phyloP scores from a whole-genome alignment of 1,140 invertebrate species.

The Olivierus martensii region DNA sequence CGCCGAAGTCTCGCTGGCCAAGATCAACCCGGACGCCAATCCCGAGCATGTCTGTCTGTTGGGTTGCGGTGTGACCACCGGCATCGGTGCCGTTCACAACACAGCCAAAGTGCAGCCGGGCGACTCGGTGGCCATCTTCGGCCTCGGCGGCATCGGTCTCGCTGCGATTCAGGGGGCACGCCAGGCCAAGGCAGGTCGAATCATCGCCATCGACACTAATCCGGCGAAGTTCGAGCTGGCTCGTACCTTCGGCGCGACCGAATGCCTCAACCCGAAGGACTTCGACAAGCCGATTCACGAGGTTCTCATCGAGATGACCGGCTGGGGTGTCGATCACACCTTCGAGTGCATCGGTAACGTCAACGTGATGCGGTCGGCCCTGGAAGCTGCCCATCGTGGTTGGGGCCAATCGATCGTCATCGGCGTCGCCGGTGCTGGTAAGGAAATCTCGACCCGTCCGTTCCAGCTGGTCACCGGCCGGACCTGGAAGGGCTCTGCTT shows the following conservation, averaged over 20 bases:
- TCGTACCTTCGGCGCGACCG: constrained; percentile 48
- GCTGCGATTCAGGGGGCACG: constrained; percentile 83
- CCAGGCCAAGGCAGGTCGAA: constrained; percentile 71
- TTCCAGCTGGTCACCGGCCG: too few species aligned
- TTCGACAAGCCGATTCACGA: constrained; percentile 26
- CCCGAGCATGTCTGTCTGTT: constrained; percentile 82
- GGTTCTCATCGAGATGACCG: constrained; percentile 35
- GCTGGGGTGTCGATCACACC: constrained; percentile 42
- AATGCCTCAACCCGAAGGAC: constrained; percentile 35
- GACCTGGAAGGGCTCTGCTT: too few species aligned
- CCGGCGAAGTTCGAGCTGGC: constrained; percentile 66
- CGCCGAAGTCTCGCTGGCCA: constrained; percentile 55
- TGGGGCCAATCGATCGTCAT: too few species aligned
- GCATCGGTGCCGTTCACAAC: constrained; percentile 84
- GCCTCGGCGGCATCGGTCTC: constrained; percentile 86
- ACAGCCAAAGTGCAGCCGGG: constrained; percentile 68
- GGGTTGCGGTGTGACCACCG: constrained; percentile 86
- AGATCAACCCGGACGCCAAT: constrained; percentile 47
- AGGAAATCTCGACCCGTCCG: too few species aligned
- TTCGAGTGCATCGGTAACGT: constrained; percentile 45
- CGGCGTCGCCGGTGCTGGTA: too few species aligned
- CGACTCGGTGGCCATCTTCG: constrained; percentile 80
- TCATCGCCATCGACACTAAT: constrained; percentile 91
- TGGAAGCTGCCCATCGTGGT: too few species aligned
- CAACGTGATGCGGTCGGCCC: constrained; percentile 36